These are phyloP conservation scores for Ernsta delagoae DNA, from an alignment of 2,888 invertebrate genomes.

Conservation along the genomic window DNA sequence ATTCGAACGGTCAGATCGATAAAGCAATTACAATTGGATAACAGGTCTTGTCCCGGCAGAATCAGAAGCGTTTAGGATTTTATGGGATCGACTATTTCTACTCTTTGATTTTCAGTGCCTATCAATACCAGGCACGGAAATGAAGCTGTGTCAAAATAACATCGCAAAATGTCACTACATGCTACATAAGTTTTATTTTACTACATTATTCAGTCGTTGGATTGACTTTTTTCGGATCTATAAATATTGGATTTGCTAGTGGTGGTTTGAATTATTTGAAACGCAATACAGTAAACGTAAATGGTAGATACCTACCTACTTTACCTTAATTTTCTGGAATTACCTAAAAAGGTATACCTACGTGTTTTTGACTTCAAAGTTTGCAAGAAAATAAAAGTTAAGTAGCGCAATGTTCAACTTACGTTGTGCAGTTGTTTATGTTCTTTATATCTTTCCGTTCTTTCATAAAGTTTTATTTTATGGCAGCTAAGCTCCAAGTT, in stretches of 20 bases:
- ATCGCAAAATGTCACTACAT: neutral
- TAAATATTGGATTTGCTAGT: too few relatives aligned
- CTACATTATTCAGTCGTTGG: too few relatives aligned
- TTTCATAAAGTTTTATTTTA: slow-evolving; percentile 23
- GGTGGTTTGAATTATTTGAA: too few relatives aligned
- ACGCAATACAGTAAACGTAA: too few relatives aligned
- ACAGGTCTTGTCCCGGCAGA: slow-evolving; percentile 6
- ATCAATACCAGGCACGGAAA: neutral
- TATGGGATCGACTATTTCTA: slow-evolving; percentile 5
- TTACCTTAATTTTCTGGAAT: too few relatives aligned
- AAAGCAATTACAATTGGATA: slow-evolving; percentile 15
- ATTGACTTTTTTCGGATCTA: too few relatives aligned
- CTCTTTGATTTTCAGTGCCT: slow-evolving; percentile 20
- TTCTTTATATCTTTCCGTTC: slow-evolving; percentile 17
- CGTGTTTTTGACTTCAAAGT: neutral
- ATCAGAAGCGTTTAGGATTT: slow-evolving; percentile 2
- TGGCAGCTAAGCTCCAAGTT: slow-evolving; percentile 13
- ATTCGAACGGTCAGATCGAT: slow-evolving; percentile 2
- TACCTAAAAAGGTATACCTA: too few relatives aligned
- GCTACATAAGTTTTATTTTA: too few relatives aligned
- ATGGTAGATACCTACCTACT: too few relatives aligned
- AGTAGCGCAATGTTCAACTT: slow-evolving; percentile 3
- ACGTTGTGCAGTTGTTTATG: slow-evolving; percentile 20
- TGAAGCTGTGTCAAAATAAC: neutral
- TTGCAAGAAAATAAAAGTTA: slow-evolving; percentile 11